Conservation (phyloP, 2,797 vertebrate species). For the Steatocranus sp. region DNA sequence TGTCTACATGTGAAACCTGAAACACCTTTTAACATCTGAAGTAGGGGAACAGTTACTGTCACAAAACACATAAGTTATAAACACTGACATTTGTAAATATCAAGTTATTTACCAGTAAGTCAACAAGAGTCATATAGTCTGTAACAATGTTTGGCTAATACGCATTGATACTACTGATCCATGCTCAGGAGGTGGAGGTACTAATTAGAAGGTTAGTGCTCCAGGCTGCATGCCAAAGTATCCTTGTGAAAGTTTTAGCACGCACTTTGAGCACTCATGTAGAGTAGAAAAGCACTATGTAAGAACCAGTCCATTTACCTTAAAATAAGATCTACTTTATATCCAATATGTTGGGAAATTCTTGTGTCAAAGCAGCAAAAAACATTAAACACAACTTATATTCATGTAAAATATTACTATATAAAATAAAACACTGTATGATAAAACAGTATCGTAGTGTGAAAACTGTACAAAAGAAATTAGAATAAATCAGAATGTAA, state of each 20-base stretch:
- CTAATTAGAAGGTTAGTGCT: not conserved
- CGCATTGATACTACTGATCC: not conserved
- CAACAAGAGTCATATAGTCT: not conserved
- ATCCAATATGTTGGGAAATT: not conserved
- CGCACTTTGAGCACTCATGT: not conserved
- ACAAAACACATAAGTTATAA: not conserved
- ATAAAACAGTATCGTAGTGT: rapidly evolving
- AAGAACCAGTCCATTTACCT: not conserved
- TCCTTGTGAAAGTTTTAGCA: not conserved
- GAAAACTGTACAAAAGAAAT: not conserved
- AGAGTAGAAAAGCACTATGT: not conserved
- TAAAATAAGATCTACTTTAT: not conserved
- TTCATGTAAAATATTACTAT: not conserved
- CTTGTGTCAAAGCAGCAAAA: not conserved
- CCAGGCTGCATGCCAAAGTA: not conserved
- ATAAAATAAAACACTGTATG: rapidly evolving
- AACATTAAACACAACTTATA: not conserved
- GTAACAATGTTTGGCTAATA: not conserved
- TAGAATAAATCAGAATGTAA: not conserved
- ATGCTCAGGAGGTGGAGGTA: not conserved
- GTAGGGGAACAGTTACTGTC: not conserved
- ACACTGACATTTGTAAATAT: not conserved
- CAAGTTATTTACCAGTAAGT: not conserved
- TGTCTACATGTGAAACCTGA: not conserved
- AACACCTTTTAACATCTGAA: not conserved